Base-by-base conservation (phyloP, 2,888 invertebrate genomes). In the Saturnia japonica region DNA sequence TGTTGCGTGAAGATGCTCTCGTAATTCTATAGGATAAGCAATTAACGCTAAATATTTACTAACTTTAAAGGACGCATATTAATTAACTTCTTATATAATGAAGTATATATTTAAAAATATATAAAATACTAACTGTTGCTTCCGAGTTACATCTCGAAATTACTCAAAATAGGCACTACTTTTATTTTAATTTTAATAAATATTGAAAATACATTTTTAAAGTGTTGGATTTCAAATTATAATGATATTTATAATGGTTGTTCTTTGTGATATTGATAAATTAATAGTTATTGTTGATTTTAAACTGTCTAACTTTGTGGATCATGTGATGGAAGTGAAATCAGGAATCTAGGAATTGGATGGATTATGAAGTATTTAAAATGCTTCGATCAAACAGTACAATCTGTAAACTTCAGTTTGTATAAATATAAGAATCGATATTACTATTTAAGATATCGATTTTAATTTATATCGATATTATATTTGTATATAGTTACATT, bases 21-120 rank as follows among this genome's bases (percentile, higher is more conserved):
- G 57, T 60, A 28, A 28, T 60, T 60, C 57, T 28, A 60, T 60
- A 60, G 14, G 28, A 60, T 60, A 54, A 22, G n/a, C 22, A 54
- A 11, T 22, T 54, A 54, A 22, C 54, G 11, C 9, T 54, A 54
- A n/a, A 54, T n/a, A 22, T n/a, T 54, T 54, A 54, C 22, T 54
- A 54, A 54, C 22, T 54, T 22, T 22, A 54, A 54, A 22, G 1
- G 2, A 22, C 1, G 22, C 22, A n/a, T 54, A n/a, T 54, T 11
- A 8, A 54, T 19, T n/a, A 54, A 34, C 34, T 22, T 54, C 22
- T 11, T 54, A 9, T 22, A 22, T 54, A 22, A 54, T 54, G 1
- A 54, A 54, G 34, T 34, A 34, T 6, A 34, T 34, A 22, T 51
- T n/a, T 8, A 51, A n/a, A 57, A 57, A 57, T 0, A 28, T 4